Percentiles rank a stretch among this genome's conserved stretches.
Evolutionary conservation across 2,888 invertebrate genomes (phyloP).

Genomic region (Perdita meconis): DNA sequence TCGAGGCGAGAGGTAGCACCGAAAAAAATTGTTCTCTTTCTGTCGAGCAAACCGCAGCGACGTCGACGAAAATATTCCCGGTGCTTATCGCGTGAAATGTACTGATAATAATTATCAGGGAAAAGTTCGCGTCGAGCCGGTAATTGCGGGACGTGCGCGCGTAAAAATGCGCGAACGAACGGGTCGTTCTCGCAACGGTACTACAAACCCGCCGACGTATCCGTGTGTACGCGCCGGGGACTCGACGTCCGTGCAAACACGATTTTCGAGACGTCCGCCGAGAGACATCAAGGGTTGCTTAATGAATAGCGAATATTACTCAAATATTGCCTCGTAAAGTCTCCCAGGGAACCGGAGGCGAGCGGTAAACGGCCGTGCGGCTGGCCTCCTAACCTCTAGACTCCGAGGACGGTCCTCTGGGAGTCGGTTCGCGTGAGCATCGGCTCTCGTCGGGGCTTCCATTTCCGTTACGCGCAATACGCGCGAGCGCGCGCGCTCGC

Average conservation of each 20-base stretch:
- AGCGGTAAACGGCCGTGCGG: constrained; percentile 50
- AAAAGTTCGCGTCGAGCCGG: not conserved
- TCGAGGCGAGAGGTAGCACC: not conserved
- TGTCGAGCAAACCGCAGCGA: not conserved
- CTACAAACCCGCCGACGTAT: constrained; percentile 21
- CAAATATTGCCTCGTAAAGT: constrained; percentile 45
- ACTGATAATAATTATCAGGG: not conserved
- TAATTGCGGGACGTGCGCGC: constrained; percentile 12
- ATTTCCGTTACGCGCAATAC: constrained; percentile 70
- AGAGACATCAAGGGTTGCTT: constrained; percentile 4
- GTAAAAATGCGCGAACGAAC: constrained; percentile 29
- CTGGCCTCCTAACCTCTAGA: constrained; percentile 70
- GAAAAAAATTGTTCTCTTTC: constrained; percentile 6
- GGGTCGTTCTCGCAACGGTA: constrained; percentile 41
- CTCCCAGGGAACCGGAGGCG: constrained; percentile 56
- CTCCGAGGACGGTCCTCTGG: constrained; percentile 47
- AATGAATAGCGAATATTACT: constrained; percentile 27
- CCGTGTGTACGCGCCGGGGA: not conserved
- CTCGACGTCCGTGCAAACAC: constrained; percentile 18
- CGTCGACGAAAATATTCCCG: not conserved
- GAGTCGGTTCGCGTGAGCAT: constrained; percentile 57
- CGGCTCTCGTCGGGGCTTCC: constrained; percentile 49
- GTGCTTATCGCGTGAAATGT: not conserved
- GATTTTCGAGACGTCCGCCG: not conserved
- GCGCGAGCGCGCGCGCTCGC: constrained; percentile 40